These are phyloP conservation scores for Loriculus beryllinus DNA, from an alignment of 2,797 vertebrate species.

Conservation along the genomic window DNA sequence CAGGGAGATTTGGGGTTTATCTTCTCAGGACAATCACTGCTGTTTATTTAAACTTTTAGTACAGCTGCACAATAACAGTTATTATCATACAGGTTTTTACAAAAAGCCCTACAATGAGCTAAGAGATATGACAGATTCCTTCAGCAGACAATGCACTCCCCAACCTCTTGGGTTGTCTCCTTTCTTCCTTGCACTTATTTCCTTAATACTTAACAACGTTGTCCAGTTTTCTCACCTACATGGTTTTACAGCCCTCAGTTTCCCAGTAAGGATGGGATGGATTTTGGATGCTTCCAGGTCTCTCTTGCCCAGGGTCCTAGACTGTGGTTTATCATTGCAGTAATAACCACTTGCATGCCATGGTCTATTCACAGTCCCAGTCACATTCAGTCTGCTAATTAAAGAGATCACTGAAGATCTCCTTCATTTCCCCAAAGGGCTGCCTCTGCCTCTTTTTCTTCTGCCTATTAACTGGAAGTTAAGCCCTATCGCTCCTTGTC, in stretches of 20 bases:
- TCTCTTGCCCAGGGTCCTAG: neutral
- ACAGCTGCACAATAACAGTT: neutral
- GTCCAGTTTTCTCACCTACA: neutral
- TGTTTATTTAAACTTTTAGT: neutral
- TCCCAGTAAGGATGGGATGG: neutral
- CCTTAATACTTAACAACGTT: neutral
- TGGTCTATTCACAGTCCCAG: neutral
- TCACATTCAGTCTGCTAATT: neutral
- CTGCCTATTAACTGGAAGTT: neutral
- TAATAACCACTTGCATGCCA: neutral
- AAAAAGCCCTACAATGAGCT: neutral
- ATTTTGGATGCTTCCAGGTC: neutral
- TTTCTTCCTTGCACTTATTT: neutral
- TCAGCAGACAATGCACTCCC: neutral
- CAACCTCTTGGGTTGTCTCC: neutral
- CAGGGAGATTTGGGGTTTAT: neutral
- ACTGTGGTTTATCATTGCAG: neutral
- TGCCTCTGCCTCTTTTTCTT: neutral
- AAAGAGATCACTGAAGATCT: neutral
- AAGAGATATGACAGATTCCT: neutral
- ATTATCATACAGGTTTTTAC: neutral
- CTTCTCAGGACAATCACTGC: neutral
- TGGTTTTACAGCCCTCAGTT: neutral
- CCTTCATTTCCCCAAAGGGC: neutral
- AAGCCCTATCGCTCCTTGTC: fast-evolving